These are phyloP conservation scores for Pygocentrus nattereri DNA, from an alignment of 2,797 vertebrate species.

Conservation along the genomic window DNA sequence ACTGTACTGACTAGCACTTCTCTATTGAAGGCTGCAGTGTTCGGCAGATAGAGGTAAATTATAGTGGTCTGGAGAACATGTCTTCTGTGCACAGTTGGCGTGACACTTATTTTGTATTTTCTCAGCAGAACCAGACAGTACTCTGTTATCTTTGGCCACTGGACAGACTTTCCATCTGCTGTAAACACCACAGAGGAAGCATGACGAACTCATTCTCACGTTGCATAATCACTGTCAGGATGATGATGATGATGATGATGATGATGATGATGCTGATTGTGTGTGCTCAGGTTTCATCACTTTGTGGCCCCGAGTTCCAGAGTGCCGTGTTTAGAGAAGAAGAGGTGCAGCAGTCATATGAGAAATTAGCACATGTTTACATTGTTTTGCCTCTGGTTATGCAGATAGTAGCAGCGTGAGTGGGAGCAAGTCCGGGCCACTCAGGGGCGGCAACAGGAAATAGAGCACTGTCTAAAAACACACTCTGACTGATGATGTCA, in stretches of 20 bases:
- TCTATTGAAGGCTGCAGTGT: too few species aligned
- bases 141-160: slow-evolving; percentile 30
- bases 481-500: slow-evolving; percentile 35
- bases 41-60: too few species aligned
- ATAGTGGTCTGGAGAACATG: neutral
- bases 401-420: neutral
- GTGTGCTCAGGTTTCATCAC: neutral
- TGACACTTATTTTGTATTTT: slow-evolving; percentile 15
- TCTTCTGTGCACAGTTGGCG: neutral
- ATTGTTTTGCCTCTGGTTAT: neutral
- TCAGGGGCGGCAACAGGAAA: slow-evolving; percentile 29
- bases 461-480: slow-evolving; percentile 20
- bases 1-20: too few species aligned
- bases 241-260: neutral
- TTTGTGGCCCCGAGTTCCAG: too few species aligned
- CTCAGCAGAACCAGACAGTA: slow-evolving; percentile 30
- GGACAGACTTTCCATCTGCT: slow-evolving; percentile 4
- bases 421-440: slow-evolving; percentile 2
- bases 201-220: neutral
- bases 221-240: neutral
- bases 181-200: slow-evolving; percentile 17
- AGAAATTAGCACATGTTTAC: neutral
- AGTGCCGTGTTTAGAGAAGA: neutral
- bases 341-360: neutral
- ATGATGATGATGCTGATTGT: neutral